Evolutionary conservation across 1,140 invertebrate species (phyloP).

Genomic region (Leptinotarsa undecemlineata): DNA sequence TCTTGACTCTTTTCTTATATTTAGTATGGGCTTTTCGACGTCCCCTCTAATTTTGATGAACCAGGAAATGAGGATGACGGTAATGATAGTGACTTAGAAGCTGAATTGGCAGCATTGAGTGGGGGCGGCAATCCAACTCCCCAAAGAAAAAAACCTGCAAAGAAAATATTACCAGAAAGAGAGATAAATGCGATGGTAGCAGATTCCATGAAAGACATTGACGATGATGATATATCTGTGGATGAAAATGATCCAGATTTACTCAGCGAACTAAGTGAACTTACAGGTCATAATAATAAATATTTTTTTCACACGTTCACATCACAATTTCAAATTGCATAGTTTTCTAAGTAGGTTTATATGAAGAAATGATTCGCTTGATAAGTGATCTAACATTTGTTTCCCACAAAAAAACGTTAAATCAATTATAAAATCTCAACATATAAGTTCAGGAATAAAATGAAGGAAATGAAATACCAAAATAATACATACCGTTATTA

Average conservation of each 20-base stretch:
- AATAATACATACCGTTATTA: no score
- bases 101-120: slow-evolving; percentile 79
- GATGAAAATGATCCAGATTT: slow-evolving; percentile 76
- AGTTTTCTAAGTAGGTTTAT: no score
- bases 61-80: slow-evolving; percentile 58
- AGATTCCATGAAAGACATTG: slow-evolving; percentile 73
- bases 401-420: no score
- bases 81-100: slow-evolving; percentile 82
- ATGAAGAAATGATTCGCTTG: no score
- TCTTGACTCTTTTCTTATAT: slow-evolving; percentile 29
- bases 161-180: slow-evolving; percentile 56
- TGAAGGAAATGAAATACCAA: no score
- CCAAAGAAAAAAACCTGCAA: slow-evolving; percentile 58
- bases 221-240: slow-evolving; percentile 70
- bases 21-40: slow-evolving; percentile 77
- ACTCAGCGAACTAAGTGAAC: slow-evolving; percentile 68
- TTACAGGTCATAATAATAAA: slow-evolving; percentile 57
- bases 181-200: slow-evolving; percentile 74
- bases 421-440: no score
- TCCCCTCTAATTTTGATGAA: slow-evolving; percentile 63
- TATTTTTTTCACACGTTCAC: no score
- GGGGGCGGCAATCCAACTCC: slow-evolving; percentile 54
- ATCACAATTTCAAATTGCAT: no score
- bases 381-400: no score
- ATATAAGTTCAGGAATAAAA: no score